Evolutionary conservation across 2,888 invertebrate genomes (phyloP).

Genomic region (Notodromas monacha): DNA sequence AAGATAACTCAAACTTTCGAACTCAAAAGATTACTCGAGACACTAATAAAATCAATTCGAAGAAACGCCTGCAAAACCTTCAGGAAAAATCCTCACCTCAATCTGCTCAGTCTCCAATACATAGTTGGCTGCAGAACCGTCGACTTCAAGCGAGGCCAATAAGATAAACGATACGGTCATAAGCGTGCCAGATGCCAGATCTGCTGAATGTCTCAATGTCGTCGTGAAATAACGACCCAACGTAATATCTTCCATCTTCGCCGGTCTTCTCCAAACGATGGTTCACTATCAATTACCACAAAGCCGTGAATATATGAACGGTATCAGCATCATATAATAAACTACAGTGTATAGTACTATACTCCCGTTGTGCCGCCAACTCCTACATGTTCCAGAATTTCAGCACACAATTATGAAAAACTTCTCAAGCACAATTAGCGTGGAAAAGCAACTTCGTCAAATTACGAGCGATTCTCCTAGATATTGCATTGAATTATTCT

Average conservation of each 20-base stretch:
- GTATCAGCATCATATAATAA: conserved; percentile 48
- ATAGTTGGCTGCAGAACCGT: conserved; percentile 79
- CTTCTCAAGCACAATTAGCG: too few species aligned
- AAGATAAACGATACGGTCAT: too few species aligned
- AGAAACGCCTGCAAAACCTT: background rate
- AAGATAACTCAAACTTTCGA: too few species aligned
- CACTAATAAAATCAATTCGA: too few species aligned
- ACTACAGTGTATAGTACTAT: too few species aligned
- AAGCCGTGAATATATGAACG: conserved; percentile 67
- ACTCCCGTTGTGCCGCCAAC: conserved; percentile 33
- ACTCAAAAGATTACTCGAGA: too few species aligned
- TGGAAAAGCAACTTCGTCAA: too few species aligned
- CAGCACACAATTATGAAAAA: too few species aligned
- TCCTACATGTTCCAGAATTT: too few species aligned
- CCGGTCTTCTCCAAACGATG: conserved; percentile 27
- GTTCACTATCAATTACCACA: background rate
- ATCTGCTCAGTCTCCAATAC: conserved; percentile 96
- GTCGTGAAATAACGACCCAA: conserved; percentile 60
- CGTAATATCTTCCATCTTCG: conserved; percentile 39
- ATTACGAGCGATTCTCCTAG: too few species aligned
- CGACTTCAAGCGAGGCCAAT: conserved; percentile 43
- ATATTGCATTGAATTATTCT: too few species aligned
- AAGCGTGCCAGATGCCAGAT: conserved; percentile 54
- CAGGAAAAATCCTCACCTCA: conserved; percentile 20
- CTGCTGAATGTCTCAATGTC: conserved; percentile 48